phyloP scores from a whole-genome alignment of 2,797 vertebrate genomes.

The Peromyscus attwateri region DNA sequence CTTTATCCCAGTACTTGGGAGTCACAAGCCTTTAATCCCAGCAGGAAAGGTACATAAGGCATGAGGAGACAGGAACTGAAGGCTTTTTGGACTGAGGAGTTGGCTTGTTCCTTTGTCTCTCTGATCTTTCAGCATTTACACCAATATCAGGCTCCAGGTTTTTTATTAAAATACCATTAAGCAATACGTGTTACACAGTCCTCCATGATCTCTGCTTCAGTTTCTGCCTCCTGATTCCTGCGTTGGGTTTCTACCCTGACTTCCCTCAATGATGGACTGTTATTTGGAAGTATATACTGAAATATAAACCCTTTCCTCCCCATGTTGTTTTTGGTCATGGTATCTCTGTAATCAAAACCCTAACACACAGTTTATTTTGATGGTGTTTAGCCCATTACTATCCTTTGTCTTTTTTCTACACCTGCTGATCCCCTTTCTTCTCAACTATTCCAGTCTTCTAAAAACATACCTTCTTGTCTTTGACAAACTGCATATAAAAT shows the following conservation, averaged over 20 bases:
- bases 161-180: too few relatives aligned
- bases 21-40: too few relatives aligned
- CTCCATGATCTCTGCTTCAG: neutral
- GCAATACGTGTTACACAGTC: neutral
- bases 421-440: neutral
- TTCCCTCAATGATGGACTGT: neutral
- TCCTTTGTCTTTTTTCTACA: neutral
- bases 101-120: too few relatives aligned
- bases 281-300: neutral
- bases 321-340: neutral
- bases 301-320: neutral
- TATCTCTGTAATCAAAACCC: neutral
- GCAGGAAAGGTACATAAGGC: too few relatives aligned
- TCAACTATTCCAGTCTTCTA: neutral
- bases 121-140: too few relatives aligned
- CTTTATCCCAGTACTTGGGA: too few relatives aligned
- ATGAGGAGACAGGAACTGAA: too few relatives aligned
- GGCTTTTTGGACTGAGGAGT: too few relatives aligned
- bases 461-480: neutral
- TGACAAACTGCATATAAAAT: constrained; percentile 3
- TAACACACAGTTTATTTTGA: neutral
- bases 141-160: too few relatives aligned
- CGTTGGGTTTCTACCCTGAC: neutral
- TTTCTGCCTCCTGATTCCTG: neutral
- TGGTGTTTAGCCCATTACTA: neutral